These are phyloP conservation scores for Cheumatopsyche charites DNA, from an alignment of 1,140 invertebrate species.

Conservation along the genomic window DNA sequence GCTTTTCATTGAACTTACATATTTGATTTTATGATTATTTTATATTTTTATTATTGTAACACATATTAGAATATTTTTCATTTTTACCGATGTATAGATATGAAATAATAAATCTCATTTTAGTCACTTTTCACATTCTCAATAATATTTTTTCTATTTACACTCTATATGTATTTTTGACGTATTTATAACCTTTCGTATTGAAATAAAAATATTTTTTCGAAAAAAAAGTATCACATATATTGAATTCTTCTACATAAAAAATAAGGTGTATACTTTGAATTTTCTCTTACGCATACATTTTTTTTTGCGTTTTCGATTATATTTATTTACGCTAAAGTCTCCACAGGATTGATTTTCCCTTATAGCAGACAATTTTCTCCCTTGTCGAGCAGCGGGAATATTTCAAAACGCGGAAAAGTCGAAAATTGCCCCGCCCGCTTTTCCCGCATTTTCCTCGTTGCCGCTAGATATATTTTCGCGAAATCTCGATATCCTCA, in stretches of 20 bases:
- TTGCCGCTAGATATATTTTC: too few relatives aligned
- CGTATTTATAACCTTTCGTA: background rate
- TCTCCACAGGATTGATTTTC: constrained; percentile 4
- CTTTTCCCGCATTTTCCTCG: too few relatives aligned
- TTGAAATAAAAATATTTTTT: background rate
- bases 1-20: too few relatives aligned
- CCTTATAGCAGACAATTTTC: constrained; percentile 6
- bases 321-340: constrained; percentile 21
- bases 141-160: too few relatives aligned
- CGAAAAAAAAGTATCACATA: background rate
- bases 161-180: too few relatives aligned
- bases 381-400: constrained; percentile 19
- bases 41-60: too few relatives aligned
- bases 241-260: background rate
- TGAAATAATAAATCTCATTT: too few relatives aligned
- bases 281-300: background rate
- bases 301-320: background rate
- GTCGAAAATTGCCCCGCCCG: constrained; percentile 16
- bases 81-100: too few relatives aligned
- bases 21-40: too few relatives aligned
- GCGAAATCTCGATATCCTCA: constrained; percentile 4
- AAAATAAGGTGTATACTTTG: background rate
- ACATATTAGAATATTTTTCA: too few relatives aligned
- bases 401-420: constrained; percentile 23
- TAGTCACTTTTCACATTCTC: too few relatives aligned